Evolutionary conservation across 2,113 vertebrate species (phyloP).

Genomic region (Manacus vitellinus): DNA sequence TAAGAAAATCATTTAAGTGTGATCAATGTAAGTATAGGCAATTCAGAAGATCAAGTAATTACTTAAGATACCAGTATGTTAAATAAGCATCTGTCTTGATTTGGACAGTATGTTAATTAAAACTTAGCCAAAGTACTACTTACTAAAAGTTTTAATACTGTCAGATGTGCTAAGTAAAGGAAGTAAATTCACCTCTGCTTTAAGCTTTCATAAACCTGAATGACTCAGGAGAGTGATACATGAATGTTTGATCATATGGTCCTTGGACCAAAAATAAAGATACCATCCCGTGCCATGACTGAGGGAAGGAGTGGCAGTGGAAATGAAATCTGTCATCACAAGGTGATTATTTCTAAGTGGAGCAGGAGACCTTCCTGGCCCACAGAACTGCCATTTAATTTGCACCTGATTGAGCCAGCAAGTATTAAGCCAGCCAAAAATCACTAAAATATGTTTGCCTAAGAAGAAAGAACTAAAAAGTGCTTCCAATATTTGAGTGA

Average conservation of each 20-base stretch:
- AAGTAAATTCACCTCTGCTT: neutral
- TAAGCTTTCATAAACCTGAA: neutral
- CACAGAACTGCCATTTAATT: neutral
- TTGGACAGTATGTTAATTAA: conserved; percentile 12
- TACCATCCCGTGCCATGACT: neutral
- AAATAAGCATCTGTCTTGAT: conserved; percentile 37
- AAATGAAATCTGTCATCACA: neutral
- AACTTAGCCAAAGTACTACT: neutral
- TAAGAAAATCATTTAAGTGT: conserved; percentile 45
- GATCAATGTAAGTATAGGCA: conserved; percentile 31
- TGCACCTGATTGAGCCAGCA: neutral
- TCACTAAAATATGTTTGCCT: conserved; percentile 13
- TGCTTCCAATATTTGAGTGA: conserved; percentile 2
- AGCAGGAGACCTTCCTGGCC: neutral
- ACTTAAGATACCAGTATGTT: conserved; percentile 26
- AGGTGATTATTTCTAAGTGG: neutral
- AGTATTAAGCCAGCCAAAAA: conserved; percentile 23
- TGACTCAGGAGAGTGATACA: neutral
- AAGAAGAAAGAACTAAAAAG: neutral
- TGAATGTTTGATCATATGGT: neutral
- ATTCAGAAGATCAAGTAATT: conserved; percentile 35
- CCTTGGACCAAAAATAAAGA: neutral
- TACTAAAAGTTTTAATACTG: neutral
- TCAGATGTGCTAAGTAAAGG: neutral
- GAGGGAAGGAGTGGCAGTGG: neutral